phyloP scores from a whole-genome alignment of 2,797 vertebrate species.

The Mareca strepera region DNA sequence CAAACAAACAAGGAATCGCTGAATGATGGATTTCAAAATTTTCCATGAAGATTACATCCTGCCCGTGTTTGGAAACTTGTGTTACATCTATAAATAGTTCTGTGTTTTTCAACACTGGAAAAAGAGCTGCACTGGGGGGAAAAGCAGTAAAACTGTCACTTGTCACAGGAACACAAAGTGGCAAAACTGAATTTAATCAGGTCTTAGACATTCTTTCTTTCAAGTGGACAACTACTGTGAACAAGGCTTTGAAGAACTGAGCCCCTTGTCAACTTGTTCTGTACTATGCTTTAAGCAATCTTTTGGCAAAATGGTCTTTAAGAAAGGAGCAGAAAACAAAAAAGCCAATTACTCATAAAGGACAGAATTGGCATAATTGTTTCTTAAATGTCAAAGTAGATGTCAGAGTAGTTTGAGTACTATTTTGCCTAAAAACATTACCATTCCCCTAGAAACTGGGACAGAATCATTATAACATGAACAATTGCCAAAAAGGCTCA shows the following conservation, averaged over 20 bases:
- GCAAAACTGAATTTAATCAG: neutral
- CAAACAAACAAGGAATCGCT: neutral
- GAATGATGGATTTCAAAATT: neutral
- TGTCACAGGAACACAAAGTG: neutral
- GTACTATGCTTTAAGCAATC: neutral
- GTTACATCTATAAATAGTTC: neutral
- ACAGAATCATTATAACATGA: neutral
- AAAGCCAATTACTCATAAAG: neutral
- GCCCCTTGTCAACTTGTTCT: neutral
- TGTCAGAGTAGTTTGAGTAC: neutral
- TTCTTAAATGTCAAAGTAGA: neutral
- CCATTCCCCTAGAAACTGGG: neutral
- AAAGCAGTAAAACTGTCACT: neutral
- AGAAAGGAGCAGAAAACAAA: neutral
- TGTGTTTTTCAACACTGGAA: slow-evolving; percentile 31
- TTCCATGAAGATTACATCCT: slow-evolving; percentile 20
- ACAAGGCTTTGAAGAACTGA: neutral
- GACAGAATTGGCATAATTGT: neutral
- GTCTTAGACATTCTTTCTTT: neutral
- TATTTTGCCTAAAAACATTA: neutral
- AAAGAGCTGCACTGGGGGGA: neutral
- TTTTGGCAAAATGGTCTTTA: neutral
- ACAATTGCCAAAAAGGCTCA: neutral
- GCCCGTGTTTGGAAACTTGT: neutral
- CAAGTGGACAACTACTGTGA: neutral